Evolutionary conservation across 2,797 vertebrate genomes (phyloP).

Genomic region (Sorex maritimensis): DNA sequence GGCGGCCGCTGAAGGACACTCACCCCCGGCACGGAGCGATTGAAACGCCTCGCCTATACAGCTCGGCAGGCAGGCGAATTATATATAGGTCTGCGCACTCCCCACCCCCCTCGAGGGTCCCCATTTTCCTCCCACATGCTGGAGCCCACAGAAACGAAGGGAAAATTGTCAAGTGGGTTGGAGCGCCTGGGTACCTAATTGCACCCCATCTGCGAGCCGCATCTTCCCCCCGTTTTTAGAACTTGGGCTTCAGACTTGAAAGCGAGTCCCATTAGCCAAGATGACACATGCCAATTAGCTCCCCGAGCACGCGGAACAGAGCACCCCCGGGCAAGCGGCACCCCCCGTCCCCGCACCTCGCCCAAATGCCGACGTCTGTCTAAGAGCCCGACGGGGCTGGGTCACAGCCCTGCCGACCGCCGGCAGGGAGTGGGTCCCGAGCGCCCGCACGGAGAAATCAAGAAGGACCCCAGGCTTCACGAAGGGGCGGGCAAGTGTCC

Average conservation of each 20-base stretch:
- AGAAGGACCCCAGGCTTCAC: constrained; percentile 26
- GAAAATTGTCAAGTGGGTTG: constrained; percentile 78
- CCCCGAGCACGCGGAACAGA: constrained; percentile 36
- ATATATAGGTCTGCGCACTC: constrained; percentile 72
- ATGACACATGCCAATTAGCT: constrained; percentile 80
- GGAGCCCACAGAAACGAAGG: constrained; percentile 73
- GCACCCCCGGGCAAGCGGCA: constrained; percentile 57
- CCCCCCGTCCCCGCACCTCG: neutral
- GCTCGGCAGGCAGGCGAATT: constrained; percentile 84
- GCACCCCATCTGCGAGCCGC: constrained; percentile 39
- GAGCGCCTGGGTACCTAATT: constrained; percentile 70
- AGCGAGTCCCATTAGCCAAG: constrained; percentile 67
- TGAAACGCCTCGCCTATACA: constrained; percentile 66
- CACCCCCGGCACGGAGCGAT: constrained; percentile 77
- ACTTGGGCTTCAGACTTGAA: constrained; percentile 73
- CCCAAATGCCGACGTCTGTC: constrained; percentile 8
- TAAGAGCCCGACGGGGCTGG: neutral
- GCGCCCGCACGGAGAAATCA: neutral
- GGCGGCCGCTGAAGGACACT: constrained; percentile 65
- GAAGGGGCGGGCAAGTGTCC: neutral
- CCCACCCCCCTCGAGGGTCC: constrained; percentile 64
- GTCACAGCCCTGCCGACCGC: constrained; percentile 32
- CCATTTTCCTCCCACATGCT: constrained; percentile 73
- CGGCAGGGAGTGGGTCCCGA: neutral
- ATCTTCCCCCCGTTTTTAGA: constrained; percentile 46